Evolutionary conservation across 2,797 vertebrate species (phyloP).

Genomic region (Anolis apletophallus): DNA sequence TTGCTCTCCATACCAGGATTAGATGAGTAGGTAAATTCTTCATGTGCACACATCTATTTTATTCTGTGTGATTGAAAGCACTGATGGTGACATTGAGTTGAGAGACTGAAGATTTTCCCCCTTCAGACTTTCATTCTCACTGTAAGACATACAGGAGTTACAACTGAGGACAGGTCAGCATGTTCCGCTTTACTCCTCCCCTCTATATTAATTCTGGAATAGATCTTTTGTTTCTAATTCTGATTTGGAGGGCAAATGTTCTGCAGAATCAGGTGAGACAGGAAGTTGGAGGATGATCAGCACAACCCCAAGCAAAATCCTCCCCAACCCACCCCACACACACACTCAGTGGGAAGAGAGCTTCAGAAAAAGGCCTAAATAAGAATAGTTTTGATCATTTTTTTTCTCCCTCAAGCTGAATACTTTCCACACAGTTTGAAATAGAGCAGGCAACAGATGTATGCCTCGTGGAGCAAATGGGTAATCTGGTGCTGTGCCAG

Average conservation of each 20-base stretch:
- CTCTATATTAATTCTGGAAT: not conserved
- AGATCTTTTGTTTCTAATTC: not conserved
- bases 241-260: not conserved
- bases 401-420: not conserved
- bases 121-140: not conserved
- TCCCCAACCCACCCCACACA: not conserved
- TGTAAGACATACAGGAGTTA: not conserved
- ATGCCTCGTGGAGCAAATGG: slow-evolving; percentile 48
- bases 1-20: not conserved
- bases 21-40: not conserved
- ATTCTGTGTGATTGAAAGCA: not conserved
- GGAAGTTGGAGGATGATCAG: not conserved
- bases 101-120: not conserved
- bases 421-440: slow-evolving; percentile 38
- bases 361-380: slow-evolving; percentile 8
- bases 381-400: slow-evolving; percentile 6
- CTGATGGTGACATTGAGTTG: not conserved
- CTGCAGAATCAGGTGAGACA: no score
- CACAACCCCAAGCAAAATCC: slow-evolving; percentile 16
- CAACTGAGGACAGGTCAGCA: not conserved
- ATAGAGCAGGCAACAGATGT: slow-evolving; percentile 52
- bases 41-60: not conserved
- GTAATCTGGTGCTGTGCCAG: slow-evolving; percentile 49
- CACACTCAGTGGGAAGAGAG: not conserved
- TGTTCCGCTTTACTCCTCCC: not conserved